Evolutionary conservation across 2,888 invertebrate species (phyloP), one percentile per base, ranked within the genome.

Genomic region (Dasypogon diadema): DNA sequence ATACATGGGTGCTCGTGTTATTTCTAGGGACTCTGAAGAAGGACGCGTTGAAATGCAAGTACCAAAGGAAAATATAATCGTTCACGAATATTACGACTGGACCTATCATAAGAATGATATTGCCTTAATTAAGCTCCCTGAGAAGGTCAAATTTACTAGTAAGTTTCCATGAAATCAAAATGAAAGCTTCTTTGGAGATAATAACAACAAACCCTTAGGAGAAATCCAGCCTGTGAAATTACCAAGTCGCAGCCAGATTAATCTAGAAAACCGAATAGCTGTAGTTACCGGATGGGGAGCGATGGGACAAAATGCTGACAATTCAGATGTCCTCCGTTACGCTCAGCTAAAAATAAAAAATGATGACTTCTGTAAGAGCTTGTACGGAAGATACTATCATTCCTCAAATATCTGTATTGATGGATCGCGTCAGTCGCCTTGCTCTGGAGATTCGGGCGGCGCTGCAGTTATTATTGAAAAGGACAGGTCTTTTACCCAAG

Each of bases 361-460:
- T 1, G 22, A 42, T 63, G 63, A 14, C 12, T 37, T 22, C 42
- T 63, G 63, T 42, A 22, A 37, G 12, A 22, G 42, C 1, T 63
- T 42, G 21, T 63, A 63, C 22, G 12, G 30, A 21, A n/a, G n/a
- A 5, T 63, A 14, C 16, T 37, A 63, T 42, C 37, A 63, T 22
- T 10, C 51, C 14, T 34, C 56, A 1, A 63, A 74, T 55, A 63
- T 76, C 34, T 76, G 76, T 16, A 24, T 73, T 5, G 73, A 73
- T 16, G 76, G 63, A 16, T 37, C 51, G 2, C 48, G 55, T 1
- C 18, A 22, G 18, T 77, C 77, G 2, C 30, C 77, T 4, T 77
- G 77, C 26, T 60, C 60, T 16, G 77, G 77, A 22, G 77, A 77
- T 42, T 77, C 77, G 2, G 77, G 77, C 21, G 77, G 77, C 2